Percentiles rank a stretch among this genome's conserved stretches.
phyloP scores from a whole-genome alignment of 2,113 vertebrate species.

The Anser brachyrhynchus region DNA sequence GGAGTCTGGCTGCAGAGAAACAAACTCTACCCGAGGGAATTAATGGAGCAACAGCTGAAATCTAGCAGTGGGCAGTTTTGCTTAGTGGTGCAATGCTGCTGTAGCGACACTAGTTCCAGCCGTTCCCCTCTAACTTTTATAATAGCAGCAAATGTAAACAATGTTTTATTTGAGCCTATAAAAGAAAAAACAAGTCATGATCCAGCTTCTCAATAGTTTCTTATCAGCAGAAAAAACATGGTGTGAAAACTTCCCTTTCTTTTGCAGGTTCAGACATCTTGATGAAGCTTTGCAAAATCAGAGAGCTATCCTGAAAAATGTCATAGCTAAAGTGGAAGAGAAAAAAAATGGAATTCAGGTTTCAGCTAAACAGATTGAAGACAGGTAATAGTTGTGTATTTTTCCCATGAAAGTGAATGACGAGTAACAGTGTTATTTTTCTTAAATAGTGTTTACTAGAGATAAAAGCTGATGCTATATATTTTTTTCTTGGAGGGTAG shows the following conservation, averaged over 20 bases:
- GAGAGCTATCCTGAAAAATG: slow-evolving; percentile 79
- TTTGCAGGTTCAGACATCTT: slow-evolving; percentile 78
- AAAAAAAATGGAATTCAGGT: slow-evolving; percentile 79
- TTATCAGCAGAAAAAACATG: accelerated
- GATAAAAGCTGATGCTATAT: background rate
- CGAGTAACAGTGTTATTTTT: background rate
- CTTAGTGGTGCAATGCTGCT: background rate
- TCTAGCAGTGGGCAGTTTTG: background rate
- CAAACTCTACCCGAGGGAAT: background rate
- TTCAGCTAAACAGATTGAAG: slow-evolving; percentile 82
- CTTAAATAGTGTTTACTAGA: background rate
- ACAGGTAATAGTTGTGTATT: slow-evolving; percentile 71
- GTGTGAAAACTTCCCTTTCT: background rate
- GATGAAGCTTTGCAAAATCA: slow-evolving; percentile 82
- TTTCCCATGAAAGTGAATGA: background rate
- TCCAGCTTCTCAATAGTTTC: background rate
- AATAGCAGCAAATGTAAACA: background rate
- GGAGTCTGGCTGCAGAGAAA: background rate
- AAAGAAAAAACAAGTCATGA: background rate
- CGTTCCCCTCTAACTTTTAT: background rate
- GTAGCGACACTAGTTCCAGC: no score
- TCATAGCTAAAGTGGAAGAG: slow-evolving; percentile 80
- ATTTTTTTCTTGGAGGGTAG: background rate
- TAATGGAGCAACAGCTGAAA: background rate
- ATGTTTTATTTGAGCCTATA: background rate